A percentile compares a stretch with the other conserved stretches of the same genome.
These are phyloP conservation scores for Drosophila bipectinata DNA, from an alignment of 1,140 invertebrate genomes.

Conservation along the genomic window DNA sequence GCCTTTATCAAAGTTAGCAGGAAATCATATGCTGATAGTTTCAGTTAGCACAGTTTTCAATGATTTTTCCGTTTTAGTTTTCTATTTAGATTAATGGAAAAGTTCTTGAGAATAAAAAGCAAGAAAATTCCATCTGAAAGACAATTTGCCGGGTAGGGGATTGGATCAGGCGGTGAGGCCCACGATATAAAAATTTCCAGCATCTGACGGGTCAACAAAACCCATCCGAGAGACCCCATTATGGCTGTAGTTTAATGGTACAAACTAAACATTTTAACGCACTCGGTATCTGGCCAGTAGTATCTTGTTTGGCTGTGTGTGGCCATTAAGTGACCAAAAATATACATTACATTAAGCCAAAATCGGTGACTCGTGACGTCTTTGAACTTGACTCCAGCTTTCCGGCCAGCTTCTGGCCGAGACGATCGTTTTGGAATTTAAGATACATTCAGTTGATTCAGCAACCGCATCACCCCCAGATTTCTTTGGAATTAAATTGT, in stretches of 20 bases:
- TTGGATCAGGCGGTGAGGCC: neutral
- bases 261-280: conserved; percentile 68
- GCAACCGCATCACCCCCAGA: neutral
- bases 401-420: neutral
- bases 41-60: conserved; percentile 6
- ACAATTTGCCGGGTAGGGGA: neutral
- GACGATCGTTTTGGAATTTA: neutral
- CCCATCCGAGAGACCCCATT: conserved; percentile 30
- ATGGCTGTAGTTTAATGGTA: conserved; percentile 61
- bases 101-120: conserved; percentile 36
- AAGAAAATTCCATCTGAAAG: neutral
- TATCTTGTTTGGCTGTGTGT: conserved; percentile 21
- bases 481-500: conserved; percentile 13
- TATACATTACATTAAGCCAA: conserved; percentile 47
- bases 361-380: conserved; percentile 71
- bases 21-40: conserved; percentile 32
- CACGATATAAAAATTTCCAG: neutral
- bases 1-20: conserved; percentile 47
- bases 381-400: conserved; percentile 68
- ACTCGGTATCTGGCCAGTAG: conserved; percentile 23
- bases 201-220: conserved; percentile 33
- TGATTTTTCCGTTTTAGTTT: neutral
- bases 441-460: conserved; percentile 8
- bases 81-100: conserved; percentile 29
- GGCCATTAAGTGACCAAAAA: conserved; percentile 56